These are phyloP conservation scores for Caradrina kadenii DNA, from an alignment of 2,888 invertebrate genomes.

Conservation along the genomic window DNA sequence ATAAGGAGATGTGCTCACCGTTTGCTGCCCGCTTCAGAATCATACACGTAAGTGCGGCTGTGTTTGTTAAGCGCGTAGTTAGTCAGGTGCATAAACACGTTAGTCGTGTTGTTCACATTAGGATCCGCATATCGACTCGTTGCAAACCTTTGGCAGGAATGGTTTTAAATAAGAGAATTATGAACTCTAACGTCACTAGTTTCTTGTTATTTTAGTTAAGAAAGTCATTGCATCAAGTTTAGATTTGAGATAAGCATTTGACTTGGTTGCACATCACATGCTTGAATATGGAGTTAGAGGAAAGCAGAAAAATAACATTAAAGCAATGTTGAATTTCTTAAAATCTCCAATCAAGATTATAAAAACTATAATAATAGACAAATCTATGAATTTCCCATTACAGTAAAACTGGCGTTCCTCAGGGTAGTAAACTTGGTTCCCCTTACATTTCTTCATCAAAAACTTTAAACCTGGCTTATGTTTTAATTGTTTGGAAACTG, in stretches of 20 bases:
- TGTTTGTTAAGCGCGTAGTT: conserved; percentile 98
- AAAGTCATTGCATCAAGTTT: neutral
- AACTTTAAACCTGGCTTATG: neutral
- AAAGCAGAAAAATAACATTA: neutral
- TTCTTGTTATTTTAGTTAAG: neutral
- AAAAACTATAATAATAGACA: neutral
- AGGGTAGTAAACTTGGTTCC: neutral
- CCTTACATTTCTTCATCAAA: neutral
- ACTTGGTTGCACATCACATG: conserved; percentile 5
- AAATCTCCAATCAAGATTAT: neutral
- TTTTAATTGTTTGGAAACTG: neutral
- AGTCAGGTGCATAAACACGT: conserved; percentile 98
- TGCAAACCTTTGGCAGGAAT: conserved; percentile 92
- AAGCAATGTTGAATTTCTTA: neutral
- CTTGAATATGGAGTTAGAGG: neutral
- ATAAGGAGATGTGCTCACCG: conserved; percentile 85
- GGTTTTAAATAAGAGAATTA: neutral
- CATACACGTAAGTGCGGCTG: conserved; percentile 95
- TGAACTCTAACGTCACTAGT: neutral
- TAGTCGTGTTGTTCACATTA: conserved; percentile 94
- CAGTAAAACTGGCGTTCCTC: neutral
- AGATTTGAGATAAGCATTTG: neutral
- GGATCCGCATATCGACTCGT: conserved; percentile 97
- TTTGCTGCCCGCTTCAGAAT: conserved; percentile 97
- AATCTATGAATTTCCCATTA: neutral